phyloP scores from a whole-genome alignment of 2,888 invertebrate species.

The Rhingia rostrata region DNA sequence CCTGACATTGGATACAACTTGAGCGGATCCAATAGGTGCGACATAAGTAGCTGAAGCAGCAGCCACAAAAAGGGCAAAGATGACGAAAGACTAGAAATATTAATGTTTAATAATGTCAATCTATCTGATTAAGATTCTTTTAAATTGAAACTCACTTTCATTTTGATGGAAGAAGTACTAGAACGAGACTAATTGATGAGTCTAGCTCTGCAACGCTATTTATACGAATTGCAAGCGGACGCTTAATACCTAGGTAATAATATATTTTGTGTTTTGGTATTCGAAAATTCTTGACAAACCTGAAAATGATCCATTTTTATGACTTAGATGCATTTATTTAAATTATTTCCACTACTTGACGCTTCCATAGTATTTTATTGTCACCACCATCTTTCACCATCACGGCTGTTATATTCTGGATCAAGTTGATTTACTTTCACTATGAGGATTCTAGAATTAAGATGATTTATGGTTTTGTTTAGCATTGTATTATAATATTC shows the following conservation, averaged over 20 bases:
- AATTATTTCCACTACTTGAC: too few species aligned
- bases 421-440: not conserved
- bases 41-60: conserved; percentile 10
- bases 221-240: conserved; percentile 5
- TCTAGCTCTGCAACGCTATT: not conserved
- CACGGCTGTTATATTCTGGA: not conserved
- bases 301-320: too few species aligned
- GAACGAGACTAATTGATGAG: conserved; percentile 11
- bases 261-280: too few species aligned
- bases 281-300: too few species aligned
- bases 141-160: not conserved
- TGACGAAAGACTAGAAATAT: conserved; percentile 5
- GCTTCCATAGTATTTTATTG: too few species aligned
- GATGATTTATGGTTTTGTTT: too few species aligned
- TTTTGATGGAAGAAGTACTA: not conserved
- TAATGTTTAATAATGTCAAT: conserved; percentile 3
- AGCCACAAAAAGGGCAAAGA: conserved; percentile 8
- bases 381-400: too few species aligned
- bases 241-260: too few species aligned
- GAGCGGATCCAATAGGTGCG: conserved; percentile 5
- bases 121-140: not conserved
- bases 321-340: not conserved
- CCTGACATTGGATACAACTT: conserved; percentile 13
- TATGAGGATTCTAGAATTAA: too few species aligned
- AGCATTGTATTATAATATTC: too few species aligned